A percentile compares a stretch with the other conserved stretches of the same genome.
Conservation (phyloP, 64 coral and sea anemone species). For the Dendrophyllia cribrosa region DNA sequence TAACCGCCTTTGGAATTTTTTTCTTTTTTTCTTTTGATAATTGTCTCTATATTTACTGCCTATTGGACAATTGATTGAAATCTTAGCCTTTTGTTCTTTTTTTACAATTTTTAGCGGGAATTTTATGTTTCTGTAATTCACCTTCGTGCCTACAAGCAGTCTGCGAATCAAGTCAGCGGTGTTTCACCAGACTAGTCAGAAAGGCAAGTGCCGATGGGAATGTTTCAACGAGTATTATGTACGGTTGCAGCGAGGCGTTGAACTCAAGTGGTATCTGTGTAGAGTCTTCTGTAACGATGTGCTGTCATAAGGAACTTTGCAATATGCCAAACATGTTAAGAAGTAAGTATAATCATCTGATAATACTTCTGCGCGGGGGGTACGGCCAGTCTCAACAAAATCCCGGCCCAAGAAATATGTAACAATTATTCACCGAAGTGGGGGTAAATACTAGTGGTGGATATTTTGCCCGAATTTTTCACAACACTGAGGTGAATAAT, state of each 20-base stretch:
- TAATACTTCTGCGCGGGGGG: background rate
- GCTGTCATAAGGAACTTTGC: conserved; percentile 26
- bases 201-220: conserved; percentile 1
- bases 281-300: background rate
- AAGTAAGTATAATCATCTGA: background rate
- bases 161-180: conserved; percentile 42
- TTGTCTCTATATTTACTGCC: too few species aligned
- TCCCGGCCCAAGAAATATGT: too few species aligned
- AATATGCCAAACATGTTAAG: conserved; percentile 47
- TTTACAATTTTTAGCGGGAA: background rate
- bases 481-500: too few species aligned
- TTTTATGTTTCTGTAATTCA: conserved; percentile 40
- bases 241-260: conserved; percentile 17
- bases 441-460: too few species aligned
- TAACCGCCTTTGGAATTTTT: too few species aligned
- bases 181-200: conserved; percentile 10
- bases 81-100: background rate
- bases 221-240: conserved; percentile 1
- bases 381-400: too few species aligned
- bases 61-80: too few species aligned
- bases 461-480: too few species aligned
- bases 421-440: too few species aligned
- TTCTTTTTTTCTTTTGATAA: too few species aligned
- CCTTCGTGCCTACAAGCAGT: conserved; percentile 39
- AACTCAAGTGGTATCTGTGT: background rate